Conservation (phyloP, 92 coral and sea anemone species). For the Zoanthus gigantus region DNA sequence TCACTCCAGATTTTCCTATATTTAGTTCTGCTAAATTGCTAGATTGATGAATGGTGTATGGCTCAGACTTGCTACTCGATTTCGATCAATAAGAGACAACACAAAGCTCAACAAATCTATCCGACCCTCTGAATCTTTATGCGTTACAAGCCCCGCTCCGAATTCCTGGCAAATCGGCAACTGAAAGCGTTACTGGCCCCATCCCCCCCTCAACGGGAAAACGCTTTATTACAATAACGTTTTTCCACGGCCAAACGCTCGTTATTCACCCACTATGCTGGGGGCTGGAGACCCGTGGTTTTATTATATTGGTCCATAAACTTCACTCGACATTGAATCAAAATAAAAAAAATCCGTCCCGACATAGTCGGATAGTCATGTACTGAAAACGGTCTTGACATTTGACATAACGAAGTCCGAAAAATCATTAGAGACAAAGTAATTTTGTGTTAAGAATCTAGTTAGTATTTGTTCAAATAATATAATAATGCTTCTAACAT, state of each 20-base stretch:
- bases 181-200: neutral
- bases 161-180: conserved; percentile 16
- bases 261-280: neutral
- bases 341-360: too few species aligned
- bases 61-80: conserved; percentile 1
- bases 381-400: too few species aligned
- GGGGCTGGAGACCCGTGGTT: too few species aligned
- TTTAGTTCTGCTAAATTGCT: conserved; percentile 22
- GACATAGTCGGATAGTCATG: too few species aligned
- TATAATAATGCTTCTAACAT: too few species aligned
- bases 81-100: conserved; percentile 12
- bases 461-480: too few species aligned
- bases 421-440: too few species aligned
- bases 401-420: too few species aligned
- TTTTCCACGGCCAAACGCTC: neutral
- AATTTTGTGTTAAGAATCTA: too few species aligned
- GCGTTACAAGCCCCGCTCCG: neutral
- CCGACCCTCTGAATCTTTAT: conserved; percentile 8
- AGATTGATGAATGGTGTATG: conserved; percentile 17
- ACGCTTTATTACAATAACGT: neutral
- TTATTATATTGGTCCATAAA: too few species aligned
- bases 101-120: neutral
- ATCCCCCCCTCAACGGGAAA: neutral
- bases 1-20: neutral
- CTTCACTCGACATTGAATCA: too few species aligned